Conservation (phyloP, 2,113 vertebrate species). For the Desmodus rotundus region DNA sequence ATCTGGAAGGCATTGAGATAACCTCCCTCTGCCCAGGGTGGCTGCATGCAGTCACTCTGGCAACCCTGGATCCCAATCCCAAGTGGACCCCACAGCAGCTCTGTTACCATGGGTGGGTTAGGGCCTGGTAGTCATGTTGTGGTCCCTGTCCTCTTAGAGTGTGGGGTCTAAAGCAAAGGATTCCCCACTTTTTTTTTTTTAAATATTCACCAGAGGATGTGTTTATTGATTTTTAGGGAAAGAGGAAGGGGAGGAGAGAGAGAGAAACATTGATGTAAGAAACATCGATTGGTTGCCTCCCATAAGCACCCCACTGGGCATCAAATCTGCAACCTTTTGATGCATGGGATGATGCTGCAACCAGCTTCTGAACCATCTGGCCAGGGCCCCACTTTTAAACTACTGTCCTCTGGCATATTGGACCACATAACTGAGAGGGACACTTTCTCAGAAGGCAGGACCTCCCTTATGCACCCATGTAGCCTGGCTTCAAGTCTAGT, state of each 20-base stretch:
- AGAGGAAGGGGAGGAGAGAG: too few species aligned
- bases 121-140: background rate
- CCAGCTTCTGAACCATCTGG: too few species aligned
- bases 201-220: background rate
- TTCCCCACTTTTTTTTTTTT: background rate
- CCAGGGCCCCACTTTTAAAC: background rate
- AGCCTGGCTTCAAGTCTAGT: background rate
- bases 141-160: background rate
- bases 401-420: rapidly evolving
- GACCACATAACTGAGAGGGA: background rate
- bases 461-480: background rate
- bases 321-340: too few species aligned
- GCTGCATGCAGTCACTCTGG: too few species aligned
- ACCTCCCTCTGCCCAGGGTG: background rate
- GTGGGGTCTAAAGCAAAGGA: background rate
- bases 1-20: background rate
- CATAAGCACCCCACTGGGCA: background rate
- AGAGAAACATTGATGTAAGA: background rate
- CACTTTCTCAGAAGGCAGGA: background rate
- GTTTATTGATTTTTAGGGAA: too few species aligned
- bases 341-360: too few species aligned
- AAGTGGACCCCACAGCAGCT: background rate
- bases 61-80: background rate
- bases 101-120: background rate
- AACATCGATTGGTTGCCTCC: background rate